These are phyloP conservation scores for Drosophila mimetica DNA, from an alignment of 2,888 invertebrate species.

Conservation along the genomic window DNA sequence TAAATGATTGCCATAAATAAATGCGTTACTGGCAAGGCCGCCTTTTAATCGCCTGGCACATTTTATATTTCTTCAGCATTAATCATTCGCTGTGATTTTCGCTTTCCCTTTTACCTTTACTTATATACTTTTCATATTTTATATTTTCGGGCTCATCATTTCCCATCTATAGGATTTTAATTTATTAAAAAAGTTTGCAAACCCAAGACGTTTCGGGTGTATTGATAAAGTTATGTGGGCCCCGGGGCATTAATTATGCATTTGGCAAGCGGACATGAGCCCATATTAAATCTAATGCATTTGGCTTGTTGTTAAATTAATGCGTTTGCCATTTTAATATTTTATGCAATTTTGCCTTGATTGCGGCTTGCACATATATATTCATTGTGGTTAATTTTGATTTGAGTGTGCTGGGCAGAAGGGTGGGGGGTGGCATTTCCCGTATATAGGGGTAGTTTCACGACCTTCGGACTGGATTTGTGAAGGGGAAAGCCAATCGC, in stretches of 20 bases:
- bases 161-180: constrained; percentile 27
- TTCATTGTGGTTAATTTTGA: constrained; percentile 52
- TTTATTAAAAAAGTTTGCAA: constrained; percentile 59
- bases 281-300: constrained; percentile 43
- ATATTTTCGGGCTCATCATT: constrained; percentile 5
- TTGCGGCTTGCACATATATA: constrained; percentile 48
- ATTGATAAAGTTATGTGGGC: constrained; percentile 19
- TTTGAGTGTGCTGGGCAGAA: constrained; percentile 31
- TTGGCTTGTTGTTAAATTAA: constrained; percentile 52
- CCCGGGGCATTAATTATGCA: constrained; percentile 56
- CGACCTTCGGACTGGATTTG: constrained; percentile 4
- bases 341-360: constrained; percentile 54
- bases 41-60: constrained; percentile 75
- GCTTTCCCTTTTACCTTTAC: constrained; percentile 31
- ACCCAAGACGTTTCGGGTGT: constrained; percentile 14
- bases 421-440: not conserved
- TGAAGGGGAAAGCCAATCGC: constrained; percentile 26
- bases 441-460: constrained; percentile 26
- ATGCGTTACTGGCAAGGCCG: constrained; percentile 57
- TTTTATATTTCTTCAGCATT: constrained; percentile 70
- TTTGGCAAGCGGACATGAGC: constrained; percentile 33
- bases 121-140: not conserved
- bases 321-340: constrained; percentile 53
- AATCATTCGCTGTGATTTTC: constrained; percentile 67
- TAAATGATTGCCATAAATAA: constrained; percentile 73